Evolutionary conservation across 2,888 invertebrate genomes (phyloP).

Genomic region (Oscheius sp.): DNA sequence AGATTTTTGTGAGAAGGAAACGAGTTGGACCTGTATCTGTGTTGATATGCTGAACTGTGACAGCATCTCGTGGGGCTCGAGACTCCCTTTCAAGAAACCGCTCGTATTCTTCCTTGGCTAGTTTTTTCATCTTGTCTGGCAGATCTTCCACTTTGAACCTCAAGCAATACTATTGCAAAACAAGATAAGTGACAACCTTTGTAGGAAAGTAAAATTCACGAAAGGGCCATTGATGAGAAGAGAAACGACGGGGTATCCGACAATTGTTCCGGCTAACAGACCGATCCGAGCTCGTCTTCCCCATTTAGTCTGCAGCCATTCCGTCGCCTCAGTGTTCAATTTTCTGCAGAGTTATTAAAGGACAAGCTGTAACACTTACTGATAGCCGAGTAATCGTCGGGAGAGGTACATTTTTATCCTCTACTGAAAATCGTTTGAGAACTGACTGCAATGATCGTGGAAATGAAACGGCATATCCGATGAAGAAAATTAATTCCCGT

Average conservation of each 20-base stretch:
- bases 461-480: background rate
- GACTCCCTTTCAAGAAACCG: constrained; percentile 58
- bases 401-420: constrained; percentile 28
- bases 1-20: background rate
- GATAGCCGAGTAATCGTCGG: constrained; percentile 20
- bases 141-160: constrained; percentile 28
- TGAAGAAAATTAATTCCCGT: background rate
- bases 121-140: constrained; percentile 8
- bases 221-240: constrained; percentile 66
- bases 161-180: background rate
- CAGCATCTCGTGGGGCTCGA: constrained; percentile 61
- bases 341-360: constrained; percentile 18
- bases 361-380: background rate
- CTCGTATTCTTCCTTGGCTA: constrained; percentile 50
- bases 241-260: constrained; percentile 61
- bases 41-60: constrained; percentile 50
- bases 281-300: constrained; percentile 61
- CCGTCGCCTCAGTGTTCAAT: constrained; percentile 30
- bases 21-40: constrained; percentile 24
- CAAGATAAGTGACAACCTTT: constrained; percentile 37
- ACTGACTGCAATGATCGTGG: background rate
- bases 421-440: background rate
- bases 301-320: constrained; percentile 50
- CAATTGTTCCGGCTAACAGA: constrained; percentile 64
- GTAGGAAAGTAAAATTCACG: constrained; percentile 60